A percentile compares a stretch with the other conserved stretches of the same genome.
Evolutionary conservation across 2,888 invertebrate species (phyloP).

Genomic region (Tenodera sinensis): DNA sequence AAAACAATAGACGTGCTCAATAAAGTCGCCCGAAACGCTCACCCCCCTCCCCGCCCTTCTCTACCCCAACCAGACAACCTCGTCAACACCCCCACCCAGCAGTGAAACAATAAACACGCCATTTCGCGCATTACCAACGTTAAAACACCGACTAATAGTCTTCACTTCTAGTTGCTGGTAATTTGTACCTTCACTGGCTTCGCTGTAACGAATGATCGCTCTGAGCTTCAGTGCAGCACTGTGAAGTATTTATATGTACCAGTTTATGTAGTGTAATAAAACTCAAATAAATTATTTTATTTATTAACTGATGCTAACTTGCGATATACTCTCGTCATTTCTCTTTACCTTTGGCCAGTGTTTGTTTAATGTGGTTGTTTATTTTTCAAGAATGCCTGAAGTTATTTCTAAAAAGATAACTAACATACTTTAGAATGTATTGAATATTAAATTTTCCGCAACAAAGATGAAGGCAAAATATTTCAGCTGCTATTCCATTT

Average conservation of each 20-base stretch:
- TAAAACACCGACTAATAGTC: neutral
- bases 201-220: neutral
- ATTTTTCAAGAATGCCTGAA: no score
- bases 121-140: neutral
- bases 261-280: no score
- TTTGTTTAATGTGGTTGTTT: no score
- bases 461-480: no score
- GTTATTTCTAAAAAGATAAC: no score
- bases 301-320: no score
- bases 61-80: neutral
- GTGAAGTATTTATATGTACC: neutral
- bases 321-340: no score
- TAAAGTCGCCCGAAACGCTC: neutral
- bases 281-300: no score
- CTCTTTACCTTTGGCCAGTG: no score
- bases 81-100: neutral
- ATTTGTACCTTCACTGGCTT: neutral
- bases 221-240: neutral
- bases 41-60: neutral
- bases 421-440: no score
- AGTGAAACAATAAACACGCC: neutral
- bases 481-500: no score
- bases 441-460: no score
- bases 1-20: neutral
- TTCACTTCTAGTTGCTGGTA: neutral